phyloP scores from a whole-genome alignment of 2,888 invertebrate species.

The Balanococcus diminutus region DNA sequence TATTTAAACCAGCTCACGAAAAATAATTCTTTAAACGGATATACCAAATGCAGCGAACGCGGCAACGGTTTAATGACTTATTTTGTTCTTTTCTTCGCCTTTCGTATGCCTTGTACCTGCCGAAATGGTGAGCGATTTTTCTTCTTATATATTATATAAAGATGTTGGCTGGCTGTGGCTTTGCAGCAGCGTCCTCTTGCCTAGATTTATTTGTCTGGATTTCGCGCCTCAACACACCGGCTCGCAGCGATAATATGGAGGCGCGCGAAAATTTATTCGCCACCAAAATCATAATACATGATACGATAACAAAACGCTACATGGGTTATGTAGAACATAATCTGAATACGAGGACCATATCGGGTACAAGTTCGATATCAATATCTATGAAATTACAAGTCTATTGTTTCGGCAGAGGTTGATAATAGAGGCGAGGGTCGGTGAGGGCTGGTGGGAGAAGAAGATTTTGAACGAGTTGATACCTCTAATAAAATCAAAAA shows the following conservation, averaged over 20 bases:
- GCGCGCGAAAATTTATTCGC: neutral
- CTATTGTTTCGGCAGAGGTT: neutral
- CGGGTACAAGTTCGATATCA: neutral
- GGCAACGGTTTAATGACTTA: neutral
- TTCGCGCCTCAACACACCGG: neutral
- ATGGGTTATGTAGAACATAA: neutral
- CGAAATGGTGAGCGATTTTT: neutral
- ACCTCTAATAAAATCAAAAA: no score
- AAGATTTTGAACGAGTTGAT: no score
- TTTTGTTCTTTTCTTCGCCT: neutral
- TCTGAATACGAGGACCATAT: neutral
- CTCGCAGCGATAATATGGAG: neutral
- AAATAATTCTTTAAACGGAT: neutral
- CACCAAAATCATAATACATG: neutral
- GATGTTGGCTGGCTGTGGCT: neutral
- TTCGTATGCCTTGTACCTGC: neutral
- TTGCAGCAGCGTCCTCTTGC: neutral
- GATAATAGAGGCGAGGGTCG: neutral
- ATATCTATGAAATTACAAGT: neutral
- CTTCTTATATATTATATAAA: neutral
- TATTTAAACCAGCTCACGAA: neutral
- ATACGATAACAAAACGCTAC: neutral
- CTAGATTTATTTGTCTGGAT: conserved; percentile 9
- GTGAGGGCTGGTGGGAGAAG: no score
- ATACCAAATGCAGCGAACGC: neutral